These are phyloP conservation scores for Nothobranchius furzeri DNA, from an alignment of 2,113 vertebrate genomes.

Conservation along the genomic window DNA sequence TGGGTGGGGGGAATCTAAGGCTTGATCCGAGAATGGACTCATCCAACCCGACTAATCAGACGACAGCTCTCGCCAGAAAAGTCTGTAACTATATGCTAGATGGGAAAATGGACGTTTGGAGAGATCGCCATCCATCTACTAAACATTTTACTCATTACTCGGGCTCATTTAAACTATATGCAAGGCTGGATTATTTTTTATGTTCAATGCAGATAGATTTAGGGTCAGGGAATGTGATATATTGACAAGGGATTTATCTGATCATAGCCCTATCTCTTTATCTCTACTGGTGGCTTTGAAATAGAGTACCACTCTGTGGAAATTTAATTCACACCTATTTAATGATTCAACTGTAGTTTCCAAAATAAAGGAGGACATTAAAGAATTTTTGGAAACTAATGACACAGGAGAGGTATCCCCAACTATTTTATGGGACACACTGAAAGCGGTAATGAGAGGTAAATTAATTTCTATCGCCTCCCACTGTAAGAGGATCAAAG, in stretches of 20 bases:
- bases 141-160: too few species aligned
- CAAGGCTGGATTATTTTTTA: not conserved
- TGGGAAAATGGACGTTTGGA: too few species aligned
- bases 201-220: not conserved
- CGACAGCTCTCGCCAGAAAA: too few species aligned
- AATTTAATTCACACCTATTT: not conserved
- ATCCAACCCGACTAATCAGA: too few species aligned
- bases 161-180: not conserved
- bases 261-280: not conserved
- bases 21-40: too few species aligned
- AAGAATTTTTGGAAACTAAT: conserved; percentile 1
- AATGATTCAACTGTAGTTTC: not conserved
- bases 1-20: too few species aligned
- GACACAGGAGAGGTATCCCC: not conserved
- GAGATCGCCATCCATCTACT: too few species aligned
- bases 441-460: not conserved
- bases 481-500: not conserved
- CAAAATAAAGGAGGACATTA: not conserved
- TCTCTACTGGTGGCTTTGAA: not conserved
- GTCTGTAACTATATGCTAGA: too few species aligned
- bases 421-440: not conserved
- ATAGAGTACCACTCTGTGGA: not conserved
- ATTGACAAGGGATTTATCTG: not conserved
- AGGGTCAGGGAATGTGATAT: not conserved
- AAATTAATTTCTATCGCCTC: not conserved